These are phyloP conservation scores for Paramuricea clavata DNA, from an alignment of 92 coral and sea anemone species.

Conservation along the genomic window DNA sequence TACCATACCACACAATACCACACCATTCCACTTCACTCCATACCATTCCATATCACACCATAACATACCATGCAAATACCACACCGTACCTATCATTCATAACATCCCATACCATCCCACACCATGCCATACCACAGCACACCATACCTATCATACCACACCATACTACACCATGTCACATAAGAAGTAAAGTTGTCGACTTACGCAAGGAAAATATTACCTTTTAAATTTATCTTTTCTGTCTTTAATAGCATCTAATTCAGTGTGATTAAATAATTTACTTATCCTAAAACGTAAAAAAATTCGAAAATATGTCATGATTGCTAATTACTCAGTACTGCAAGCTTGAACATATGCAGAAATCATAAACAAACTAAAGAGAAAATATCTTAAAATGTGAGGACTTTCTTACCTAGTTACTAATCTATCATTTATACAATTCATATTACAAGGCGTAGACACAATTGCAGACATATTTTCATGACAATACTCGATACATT, in stretches of 20 bases:
- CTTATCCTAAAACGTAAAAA: conserved; percentile 76
- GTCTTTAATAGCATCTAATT: conserved; percentile 89
- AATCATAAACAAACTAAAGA: no score
- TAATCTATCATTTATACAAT: conserved; percentile 93
- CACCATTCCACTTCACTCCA: background rate
- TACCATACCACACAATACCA: background rate
- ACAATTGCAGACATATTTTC: conserved; percentile 93
- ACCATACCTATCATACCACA: background rate
- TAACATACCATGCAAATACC: no score
- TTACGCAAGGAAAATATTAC: conserved; percentile 28
- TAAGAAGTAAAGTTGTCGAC: no score
- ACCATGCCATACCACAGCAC: background rate
- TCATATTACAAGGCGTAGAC: conserved; percentile 96
- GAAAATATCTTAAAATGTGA: no score
- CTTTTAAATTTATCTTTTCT: conserved; percentile 97
- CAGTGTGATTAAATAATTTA: conserved; percentile 85
- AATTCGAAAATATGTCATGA: background rate
- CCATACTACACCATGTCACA: background rate
- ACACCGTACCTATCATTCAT: background rate
- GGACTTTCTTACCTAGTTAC: conserved; percentile 81
- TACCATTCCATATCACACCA: conserved; percentile 4
- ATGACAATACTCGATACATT: conserved; percentile 88
- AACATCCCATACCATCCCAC: background rate
- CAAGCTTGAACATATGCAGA: background rate
- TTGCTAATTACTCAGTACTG: background rate